Evolutionary conservation across 2,113 vertebrate species (phyloP).

Genomic region (Pangasianodon gigas): DNA sequence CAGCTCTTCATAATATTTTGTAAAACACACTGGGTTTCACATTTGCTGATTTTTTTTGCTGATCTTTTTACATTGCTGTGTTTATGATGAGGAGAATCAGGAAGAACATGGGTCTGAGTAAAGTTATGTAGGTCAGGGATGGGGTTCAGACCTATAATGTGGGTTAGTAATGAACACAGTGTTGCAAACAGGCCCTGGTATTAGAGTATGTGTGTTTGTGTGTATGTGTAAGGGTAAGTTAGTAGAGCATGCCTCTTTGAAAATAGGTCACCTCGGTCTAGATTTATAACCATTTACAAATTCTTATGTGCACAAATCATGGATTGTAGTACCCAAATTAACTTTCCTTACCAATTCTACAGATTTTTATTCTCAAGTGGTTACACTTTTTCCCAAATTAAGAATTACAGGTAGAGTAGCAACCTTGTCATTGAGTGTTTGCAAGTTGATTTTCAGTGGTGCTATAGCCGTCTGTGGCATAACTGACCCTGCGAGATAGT

Average conservation of each 20-base stretch:
- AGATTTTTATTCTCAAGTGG: background rate
- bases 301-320: background rate
- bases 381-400: background rate
- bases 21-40: background rate
- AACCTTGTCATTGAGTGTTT: background rate
- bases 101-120: background rate
- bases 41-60: background rate
- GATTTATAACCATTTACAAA: constrained; percentile 53
- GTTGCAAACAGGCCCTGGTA: background rate
- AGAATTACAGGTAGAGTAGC: background rate
- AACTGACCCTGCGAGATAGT: background rate
- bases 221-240: constrained; percentile 50
- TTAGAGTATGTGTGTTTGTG: background rate
- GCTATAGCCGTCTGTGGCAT: background rate
- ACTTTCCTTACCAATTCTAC: background rate
- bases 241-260: constrained; percentile 66
- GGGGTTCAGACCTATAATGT: constrained; percentile 16
- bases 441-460: background rate
- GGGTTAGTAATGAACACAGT: constrained; percentile 36
- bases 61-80: background rate
- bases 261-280: constrained; percentile 70
- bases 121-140: constrained; percentile 40
- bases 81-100: background rate
- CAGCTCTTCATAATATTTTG: background rate
- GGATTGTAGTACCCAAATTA: background rate